These are phyloP conservation scores for Notolabrus celidotus DNA, from an alignment of 2,797 vertebrate genomes.

Conservation along the genomic window DNA sequence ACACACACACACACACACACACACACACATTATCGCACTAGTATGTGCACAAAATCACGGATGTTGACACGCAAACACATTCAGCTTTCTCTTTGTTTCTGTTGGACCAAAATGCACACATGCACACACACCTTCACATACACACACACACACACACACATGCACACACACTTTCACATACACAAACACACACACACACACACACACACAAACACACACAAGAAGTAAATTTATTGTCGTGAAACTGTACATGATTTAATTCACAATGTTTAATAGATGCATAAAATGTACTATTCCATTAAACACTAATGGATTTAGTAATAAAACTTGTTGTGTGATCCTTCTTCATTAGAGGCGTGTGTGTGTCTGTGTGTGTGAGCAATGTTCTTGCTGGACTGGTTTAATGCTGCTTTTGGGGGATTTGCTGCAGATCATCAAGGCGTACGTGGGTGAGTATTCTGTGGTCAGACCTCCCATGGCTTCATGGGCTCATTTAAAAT, in stretches of 20 bases:
- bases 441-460: constrained; percentile 19
- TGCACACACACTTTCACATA: not conserved
- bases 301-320: not conserved
- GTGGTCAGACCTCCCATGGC: constrained; percentile 26
- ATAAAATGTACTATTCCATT: not conserved
- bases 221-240: not conserved
- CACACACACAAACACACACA: too few species aligned
- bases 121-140: not conserved
- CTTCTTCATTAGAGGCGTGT: constrained; percentile 5
- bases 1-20: not conserved
- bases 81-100: not conserved
- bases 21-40: too few species aligned
- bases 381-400: not conserved
- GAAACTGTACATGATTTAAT: not conserved
- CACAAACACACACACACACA: not conserved
- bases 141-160: not conserved
- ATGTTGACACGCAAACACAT: not conserved
- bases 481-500: constrained; percentile 39
- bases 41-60: too few species aligned
- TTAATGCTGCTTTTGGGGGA: constrained; percentile 29
- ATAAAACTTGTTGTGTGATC: constrained; percentile 2
- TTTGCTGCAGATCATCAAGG: constrained; percentile 34
- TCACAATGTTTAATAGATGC: not conserved
- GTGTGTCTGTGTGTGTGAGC: not conserved
- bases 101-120: not conserved